Percentiles rank a stretch among this genome's conserved stretches.
Evolutionary conservation across 1,140 invertebrate species (phyloP).

Genomic region (Anoplolepis gracilipes): DNA sequence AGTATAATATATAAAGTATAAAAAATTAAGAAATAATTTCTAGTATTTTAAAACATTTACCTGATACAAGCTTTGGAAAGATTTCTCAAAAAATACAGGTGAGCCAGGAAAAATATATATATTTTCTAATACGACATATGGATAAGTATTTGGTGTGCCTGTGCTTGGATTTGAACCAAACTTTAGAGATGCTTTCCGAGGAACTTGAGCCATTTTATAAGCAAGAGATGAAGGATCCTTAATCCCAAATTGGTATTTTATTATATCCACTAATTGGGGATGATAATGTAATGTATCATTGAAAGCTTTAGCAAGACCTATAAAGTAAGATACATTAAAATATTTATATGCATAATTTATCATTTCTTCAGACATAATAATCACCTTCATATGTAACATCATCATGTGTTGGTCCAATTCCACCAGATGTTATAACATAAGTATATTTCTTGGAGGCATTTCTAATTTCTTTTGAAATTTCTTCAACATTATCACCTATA

Average conservation of each 20-base stretch:
- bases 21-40: conserved; percentile 37
- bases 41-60: conserved; percentile 66
- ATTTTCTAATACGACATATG: conserved; percentile 90
- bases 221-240: conserved; percentile 80
- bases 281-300: conserved; percentile 87
- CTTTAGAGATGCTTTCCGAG: conserved; percentile 83
- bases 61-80: conserved; percentile 86
- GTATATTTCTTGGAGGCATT: conserved; percentile 88
- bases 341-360: conserved; percentile 5
- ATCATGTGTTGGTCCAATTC: conserved; percentile 95
- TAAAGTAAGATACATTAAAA: conserved; percentile 38
- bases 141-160: conserved; percentile 85
- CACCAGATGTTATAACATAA: conserved; percentile 92
- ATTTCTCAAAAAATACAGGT: conserved; percentile 88
- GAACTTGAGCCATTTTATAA: conserved; percentile 86
- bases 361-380: conserved; percentile 22
- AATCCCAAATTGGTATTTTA: conserved; percentile 84
- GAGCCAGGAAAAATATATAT: conserved; percentile 93
- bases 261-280: conserved; percentile 87
- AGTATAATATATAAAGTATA: too few species aligned
- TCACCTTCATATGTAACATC: conserved; percentile 93
- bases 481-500: conserved; percentile 90
- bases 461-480: conserved; percentile 90
- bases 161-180: conserved; percentile 81
- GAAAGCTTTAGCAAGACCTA: conserved; percentile 90